Evolutionary conservation across 2,797 vertebrate genomes (phyloP).

Genomic region (Poecilia picta): DNA sequence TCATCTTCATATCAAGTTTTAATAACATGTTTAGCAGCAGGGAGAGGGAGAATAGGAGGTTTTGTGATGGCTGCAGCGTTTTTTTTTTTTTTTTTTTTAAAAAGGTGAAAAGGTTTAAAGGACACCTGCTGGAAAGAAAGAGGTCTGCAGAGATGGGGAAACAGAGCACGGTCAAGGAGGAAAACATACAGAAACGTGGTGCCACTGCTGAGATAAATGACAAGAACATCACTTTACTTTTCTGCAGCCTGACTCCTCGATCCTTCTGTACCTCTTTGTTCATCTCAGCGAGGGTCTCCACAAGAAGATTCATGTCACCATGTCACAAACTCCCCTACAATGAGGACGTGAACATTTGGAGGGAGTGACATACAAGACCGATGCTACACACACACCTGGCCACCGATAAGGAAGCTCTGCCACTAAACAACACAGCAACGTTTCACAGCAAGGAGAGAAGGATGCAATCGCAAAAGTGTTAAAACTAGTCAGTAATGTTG

Average conservation of each 20-base stretch:
- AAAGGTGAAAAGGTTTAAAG: slow-evolving; percentile 46
- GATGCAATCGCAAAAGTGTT: not conserved
- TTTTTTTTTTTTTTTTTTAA: slow-evolving; percentile 20
- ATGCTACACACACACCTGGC: not conserved
- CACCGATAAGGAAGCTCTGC: not conserved
- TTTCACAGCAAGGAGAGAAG: not conserved
- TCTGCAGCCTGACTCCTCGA: slow-evolving; percentile 16
- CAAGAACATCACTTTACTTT: slow-evolving; percentile 46
- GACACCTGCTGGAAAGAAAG: slow-evolving; percentile 34
- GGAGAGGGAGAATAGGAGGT: not conserved
- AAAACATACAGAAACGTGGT: slow-evolving; percentile 36
- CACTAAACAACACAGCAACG: not conserved
- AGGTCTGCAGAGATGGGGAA: slow-evolving; percentile 10
- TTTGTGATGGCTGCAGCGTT: slow-evolving; percentile 1
- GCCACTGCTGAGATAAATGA: slow-evolving; percentile 70
- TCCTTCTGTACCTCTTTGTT: slow-evolving; percentile 36
- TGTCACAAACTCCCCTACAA: slow-evolving; percentile 41
- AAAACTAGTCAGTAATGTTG: not conserved
- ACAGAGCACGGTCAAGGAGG: slow-evolving; percentile 14
- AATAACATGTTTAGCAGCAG: slow-evolving; percentile 14
- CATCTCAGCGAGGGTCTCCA: slow-evolving; percentile 42
- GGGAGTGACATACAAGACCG: slow-evolving; percentile 2
- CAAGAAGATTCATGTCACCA: slow-evolving; percentile 46
- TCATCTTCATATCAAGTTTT: slow-evolving; percentile 22
- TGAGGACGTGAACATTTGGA: not conserved